These are phyloP conservation scores for Erpetoichthys calabaricus DNA, from an alignment of 2,797 vertebrate species.

Conservation along the genomic window DNA sequence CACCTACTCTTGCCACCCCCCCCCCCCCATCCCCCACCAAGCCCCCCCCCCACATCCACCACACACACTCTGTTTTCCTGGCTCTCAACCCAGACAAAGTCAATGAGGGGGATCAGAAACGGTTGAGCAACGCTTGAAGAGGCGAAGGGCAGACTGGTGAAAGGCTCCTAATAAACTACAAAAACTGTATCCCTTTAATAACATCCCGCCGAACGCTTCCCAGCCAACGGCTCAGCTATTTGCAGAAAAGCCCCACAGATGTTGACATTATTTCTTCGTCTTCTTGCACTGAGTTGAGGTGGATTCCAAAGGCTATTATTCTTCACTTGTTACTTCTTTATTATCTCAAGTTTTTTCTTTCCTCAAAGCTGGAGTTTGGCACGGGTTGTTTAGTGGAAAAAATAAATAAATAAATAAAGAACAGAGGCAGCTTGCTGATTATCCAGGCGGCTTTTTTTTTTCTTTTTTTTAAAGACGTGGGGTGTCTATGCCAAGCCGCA, in stretches of 20 bases:
- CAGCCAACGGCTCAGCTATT: conserved; percentile 37
- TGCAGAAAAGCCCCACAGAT: conserved; percentile 70
- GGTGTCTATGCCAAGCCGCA: conserved; percentile 81
- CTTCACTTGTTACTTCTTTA: conserved; percentile 74
- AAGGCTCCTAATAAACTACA: conserved; percentile 46
- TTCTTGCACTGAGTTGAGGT: conserved; percentile 66
- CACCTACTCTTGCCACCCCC: conserved; percentile 36
- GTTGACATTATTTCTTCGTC: conserved; percentile 73
- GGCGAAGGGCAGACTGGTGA: conserved; percentile 39
- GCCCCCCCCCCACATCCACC: conserved; percentile 14
- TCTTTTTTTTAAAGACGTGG: conserved; percentile 49
- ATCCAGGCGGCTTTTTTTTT: conserved; percentile 65
- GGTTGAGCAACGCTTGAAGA: conserved; percentile 60
- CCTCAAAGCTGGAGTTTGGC: conserved; percentile 34
- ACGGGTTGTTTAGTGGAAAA: conserved; percentile 54
- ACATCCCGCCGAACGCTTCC: conserved; percentile 54
- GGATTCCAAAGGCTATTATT: conserved; percentile 82
- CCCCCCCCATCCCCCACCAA: conserved; percentile 23
- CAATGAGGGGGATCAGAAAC: conserved; percentile 46
- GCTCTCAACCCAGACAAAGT: conserved; percentile 47
- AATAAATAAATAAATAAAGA: conserved; percentile 20
- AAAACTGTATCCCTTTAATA: conserved; percentile 71
- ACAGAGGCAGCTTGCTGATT: conserved; percentile 67
- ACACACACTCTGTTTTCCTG: conserved; percentile 10
- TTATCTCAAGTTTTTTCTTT: conserved; percentile 58